Evolutionary conservation across 2,797 vertebrate genomes (phyloP).

Genomic region (Manis pentadactyla): DNA sequence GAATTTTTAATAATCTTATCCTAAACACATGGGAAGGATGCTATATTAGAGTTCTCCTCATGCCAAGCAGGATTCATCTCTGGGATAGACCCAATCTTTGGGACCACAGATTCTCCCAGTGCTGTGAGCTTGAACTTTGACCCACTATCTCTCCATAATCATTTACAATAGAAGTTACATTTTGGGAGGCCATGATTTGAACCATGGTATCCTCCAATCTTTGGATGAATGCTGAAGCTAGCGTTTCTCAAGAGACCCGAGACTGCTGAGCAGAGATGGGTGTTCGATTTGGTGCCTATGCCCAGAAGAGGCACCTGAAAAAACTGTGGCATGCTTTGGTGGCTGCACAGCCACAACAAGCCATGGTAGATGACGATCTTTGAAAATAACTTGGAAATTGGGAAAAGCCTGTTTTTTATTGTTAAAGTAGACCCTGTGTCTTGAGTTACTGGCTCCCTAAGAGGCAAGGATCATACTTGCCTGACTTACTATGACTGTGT

Average conservation of each 20-base stretch:
- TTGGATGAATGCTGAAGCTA: background rate
- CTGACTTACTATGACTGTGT: constrained; percentile 33
- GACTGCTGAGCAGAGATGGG: background rate
- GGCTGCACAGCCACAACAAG: background rate
- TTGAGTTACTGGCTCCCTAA: constrained; percentile 31
- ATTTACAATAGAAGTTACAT: background rate
- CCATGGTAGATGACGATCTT: background rate
- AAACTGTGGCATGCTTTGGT: background rate
- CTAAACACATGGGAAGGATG: background rate
- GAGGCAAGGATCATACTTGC: background rate
- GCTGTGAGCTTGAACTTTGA: background rate
- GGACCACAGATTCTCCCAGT: background rate
- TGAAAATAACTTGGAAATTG: constrained; percentile 47
- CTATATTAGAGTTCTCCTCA: background rate
- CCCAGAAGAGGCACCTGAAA: background rate
- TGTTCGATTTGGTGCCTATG: background rate
- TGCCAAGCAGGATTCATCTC: background rate
- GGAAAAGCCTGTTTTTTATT: constrained; percentile 24
- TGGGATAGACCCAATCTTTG: background rate
- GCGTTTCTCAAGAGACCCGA: background rate
- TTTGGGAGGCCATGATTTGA: background rate
- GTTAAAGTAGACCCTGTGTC: background rate
- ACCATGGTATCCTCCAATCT: background rate
- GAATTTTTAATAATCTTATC: background rate
- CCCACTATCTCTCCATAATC: background rate